These are phyloP conservation scores for Pantherophis alleghaniensis DNA, from an alignment of 2,797 vertebrate species.

Conservation along the genomic window DNA sequence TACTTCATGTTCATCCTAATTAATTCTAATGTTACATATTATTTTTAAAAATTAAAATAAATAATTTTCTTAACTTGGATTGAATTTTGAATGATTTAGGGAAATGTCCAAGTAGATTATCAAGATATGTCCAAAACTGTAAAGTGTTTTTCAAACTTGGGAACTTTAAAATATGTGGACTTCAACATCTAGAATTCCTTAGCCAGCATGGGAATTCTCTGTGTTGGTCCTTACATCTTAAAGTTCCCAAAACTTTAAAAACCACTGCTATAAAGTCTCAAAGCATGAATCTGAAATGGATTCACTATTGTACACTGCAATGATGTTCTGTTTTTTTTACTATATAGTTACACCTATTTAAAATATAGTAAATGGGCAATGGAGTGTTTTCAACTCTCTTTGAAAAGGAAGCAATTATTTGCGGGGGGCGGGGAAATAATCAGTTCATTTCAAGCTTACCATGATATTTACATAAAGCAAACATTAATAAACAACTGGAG, in stretches of 20 bases:
- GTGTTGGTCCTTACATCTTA: neutral
- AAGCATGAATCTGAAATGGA: neutral
- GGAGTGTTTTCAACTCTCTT: constrained; percentile 10
- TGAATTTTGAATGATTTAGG: neutral
- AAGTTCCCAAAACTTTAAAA: neutral
- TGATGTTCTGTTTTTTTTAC: neutral
- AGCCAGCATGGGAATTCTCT: neutral
- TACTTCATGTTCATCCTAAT: neutral
- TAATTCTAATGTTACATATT: neutral
- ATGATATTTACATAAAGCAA: neutral
- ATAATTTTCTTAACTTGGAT: neutral
- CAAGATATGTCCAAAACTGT: neutral
- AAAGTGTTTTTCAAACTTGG: neutral
- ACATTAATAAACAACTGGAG: constrained; percentile 30
- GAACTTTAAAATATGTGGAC: neutral
- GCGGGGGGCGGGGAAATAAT: neutral
- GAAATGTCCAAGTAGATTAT: neutral
- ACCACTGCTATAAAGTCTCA: neutral
- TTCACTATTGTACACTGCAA: neutral
- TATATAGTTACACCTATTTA: constrained; percentile 12
- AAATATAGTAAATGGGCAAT: constrained; percentile 25
- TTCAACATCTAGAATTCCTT: neutral
- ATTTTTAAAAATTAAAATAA: neutral
- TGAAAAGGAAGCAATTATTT: constrained; percentile 35
- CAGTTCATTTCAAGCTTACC: constrained; percentile 2